Conservation (phyloP, 2,888 invertebrate species). For the Graphium colonna region DNA sequence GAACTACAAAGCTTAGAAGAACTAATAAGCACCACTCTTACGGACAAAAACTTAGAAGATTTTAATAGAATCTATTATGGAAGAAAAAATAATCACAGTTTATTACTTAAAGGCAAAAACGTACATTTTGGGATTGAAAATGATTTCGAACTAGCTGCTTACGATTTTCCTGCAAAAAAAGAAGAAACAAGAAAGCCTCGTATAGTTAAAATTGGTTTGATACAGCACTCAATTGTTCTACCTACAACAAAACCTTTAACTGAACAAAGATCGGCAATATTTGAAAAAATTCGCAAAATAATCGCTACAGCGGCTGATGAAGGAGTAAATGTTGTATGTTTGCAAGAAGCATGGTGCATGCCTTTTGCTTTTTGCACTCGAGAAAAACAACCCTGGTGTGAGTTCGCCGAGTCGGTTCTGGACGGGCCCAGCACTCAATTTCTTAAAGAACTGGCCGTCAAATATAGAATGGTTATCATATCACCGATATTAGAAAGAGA, state of each 20-base stretch:
- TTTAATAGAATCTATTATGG: conserved; percentile 90
- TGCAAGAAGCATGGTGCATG: conserved; percentile 99
- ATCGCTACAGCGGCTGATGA: conserved; percentile 87
- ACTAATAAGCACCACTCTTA: conserved; percentile 44
- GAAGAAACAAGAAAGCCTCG: conserved; percentile 87
- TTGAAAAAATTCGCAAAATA: conserved; percentile 86
- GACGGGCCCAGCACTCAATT: conserved; percentile 92
- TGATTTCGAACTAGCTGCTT: conserved; percentile 88
- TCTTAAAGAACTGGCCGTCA: conserved; percentile 86
- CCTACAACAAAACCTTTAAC: conserved; percentile 87
- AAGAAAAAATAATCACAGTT: conserved; percentile 74
- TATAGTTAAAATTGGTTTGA: conserved; percentile 88
- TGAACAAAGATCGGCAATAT: conserved; percentile 89
- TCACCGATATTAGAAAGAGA: conserved; percentile 98
- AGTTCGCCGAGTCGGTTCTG: conserved; percentile 95
- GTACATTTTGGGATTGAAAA: conserved; percentile 66
- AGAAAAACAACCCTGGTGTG: conserved; percentile 97
- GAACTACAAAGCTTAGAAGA: conserved; percentile 58
- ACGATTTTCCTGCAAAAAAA: conserved; percentile 82
- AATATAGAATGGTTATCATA: conserved; percentile 95
- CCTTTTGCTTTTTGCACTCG: conserved; percentile 99
- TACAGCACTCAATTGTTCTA: conserved; percentile 91
- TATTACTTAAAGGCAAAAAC: conserved; percentile 75
- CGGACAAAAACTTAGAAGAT: conserved; percentile 78
- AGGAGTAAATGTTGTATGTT: conserved; percentile 93